A percentile compares a stretch with the other conserved stretches of the same genome.
Evolutionary conservation across 2,113 vertebrate genomes (phyloP).

Genomic region (Plestiodon gilberti): DNA sequence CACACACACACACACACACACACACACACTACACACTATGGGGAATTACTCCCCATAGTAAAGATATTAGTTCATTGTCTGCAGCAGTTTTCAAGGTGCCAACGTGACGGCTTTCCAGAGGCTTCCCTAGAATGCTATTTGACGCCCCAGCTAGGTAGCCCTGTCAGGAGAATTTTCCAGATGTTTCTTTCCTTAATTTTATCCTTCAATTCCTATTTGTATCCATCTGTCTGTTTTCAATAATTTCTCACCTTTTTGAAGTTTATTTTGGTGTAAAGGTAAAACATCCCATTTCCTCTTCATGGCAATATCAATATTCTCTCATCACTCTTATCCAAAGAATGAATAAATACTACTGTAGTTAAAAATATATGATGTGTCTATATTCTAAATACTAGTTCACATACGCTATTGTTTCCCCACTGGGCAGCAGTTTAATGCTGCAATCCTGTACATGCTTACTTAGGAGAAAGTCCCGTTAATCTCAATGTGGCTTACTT

Average conservation of each 20-base stretch:
- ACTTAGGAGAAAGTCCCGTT: no score
- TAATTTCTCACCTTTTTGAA: not conserved
- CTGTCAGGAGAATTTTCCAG: slow-evolving; percentile 30
- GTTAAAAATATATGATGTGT: not conserved
- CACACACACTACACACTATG: not conserved
- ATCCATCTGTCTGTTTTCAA: slow-evolving; percentile 1
- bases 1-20: not conserved
- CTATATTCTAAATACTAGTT: not conserved
- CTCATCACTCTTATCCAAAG: not conserved
- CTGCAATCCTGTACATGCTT: no score
- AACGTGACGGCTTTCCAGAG: not conserved
- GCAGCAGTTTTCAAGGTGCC: slow-evolving; percentile 37
- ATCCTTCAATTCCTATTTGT: not conserved
- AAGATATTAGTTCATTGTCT: slow-evolving; percentile 24
- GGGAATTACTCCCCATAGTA: not conserved
- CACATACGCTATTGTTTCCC: not conserved
- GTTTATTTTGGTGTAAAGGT: not conserved
- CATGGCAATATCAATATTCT: not conserved
- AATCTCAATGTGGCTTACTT: no score
- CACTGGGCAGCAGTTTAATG: not conserved
- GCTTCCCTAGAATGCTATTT: not conserved
- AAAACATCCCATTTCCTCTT: not conserved
- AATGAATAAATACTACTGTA: not conserved
- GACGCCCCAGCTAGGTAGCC: not conserved
- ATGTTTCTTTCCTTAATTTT: slow-evolving; percentile 26